These are phyloP conservation scores for Lanius ludovicianus DNA, from an alignment of 2,113 vertebrate genomes.

Conservation along the genomic window DNA sequence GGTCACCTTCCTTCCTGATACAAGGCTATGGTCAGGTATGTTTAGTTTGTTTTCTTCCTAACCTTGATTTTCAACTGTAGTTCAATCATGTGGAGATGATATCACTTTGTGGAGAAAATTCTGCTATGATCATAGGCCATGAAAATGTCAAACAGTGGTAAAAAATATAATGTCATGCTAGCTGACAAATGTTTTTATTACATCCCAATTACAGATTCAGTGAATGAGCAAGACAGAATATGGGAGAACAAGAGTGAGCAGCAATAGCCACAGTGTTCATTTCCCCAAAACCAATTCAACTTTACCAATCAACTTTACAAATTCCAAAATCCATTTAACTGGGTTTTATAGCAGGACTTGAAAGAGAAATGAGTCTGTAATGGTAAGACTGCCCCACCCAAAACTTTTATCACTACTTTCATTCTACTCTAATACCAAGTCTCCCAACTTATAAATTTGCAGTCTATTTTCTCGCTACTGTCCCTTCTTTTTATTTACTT, in stretches of 20 bases:
- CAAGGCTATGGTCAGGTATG: background rate
- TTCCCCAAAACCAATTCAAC: conserved; percentile 18
- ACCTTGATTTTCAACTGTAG: background rate
- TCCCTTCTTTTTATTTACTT: conserved; percentile 34
- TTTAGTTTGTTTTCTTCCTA: background rate
- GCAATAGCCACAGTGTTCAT: conserved; percentile 1
- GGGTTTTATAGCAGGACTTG: conserved; percentile 41
- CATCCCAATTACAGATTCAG: background rate
- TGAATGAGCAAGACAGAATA: background rate
- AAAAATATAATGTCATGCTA: background rate
- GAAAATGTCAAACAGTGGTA: conserved; percentile 27
- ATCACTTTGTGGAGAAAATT: conserved; percentile 53
- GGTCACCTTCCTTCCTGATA: background rate
- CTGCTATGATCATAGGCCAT: background rate
- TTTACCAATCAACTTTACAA: conserved; percentile 18
- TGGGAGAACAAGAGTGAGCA: background rate
- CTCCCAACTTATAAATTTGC: background rate
- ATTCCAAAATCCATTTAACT: conserved; percentile 56
- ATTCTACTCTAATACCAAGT: background rate
- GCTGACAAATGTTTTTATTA: conserved; percentile 23
- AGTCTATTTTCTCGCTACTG: conserved; percentile 6
- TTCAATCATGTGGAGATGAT: conserved; percentile 26
- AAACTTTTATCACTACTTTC: background rate
- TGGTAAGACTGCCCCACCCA: background rate
- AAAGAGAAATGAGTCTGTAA: conserved; percentile 29